Conservation (phyloP, 2,113 vertebrate genomes). For the Choloepus hoffmanni region DNA sequence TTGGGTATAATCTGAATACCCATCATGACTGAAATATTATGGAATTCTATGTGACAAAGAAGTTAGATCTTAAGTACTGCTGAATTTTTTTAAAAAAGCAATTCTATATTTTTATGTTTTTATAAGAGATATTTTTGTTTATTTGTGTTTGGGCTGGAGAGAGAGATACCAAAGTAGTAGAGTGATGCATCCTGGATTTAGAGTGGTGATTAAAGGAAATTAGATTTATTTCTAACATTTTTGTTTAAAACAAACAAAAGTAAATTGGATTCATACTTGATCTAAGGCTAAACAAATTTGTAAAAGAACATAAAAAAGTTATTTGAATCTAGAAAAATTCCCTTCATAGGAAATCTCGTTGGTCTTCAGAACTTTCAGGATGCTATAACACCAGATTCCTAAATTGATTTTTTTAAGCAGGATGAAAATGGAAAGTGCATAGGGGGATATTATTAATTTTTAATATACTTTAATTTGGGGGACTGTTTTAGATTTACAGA, state of each 20-base stretch:
- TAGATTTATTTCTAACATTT: constrained; percentile 2
- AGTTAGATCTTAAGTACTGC: neutral
- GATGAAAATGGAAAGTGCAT: no score
- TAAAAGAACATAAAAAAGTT: constrained; percentile 11
- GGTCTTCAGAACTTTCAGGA: no score
- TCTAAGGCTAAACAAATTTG: neutral
- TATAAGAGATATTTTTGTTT: neutral
- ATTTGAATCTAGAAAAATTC: constrained; percentile 38
- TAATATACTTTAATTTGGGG: no score
- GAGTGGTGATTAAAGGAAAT: neutral
- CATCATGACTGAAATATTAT: neutral
- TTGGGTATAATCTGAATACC: neutral
- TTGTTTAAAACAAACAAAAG: constrained; percentile 29
- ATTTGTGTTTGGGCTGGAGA: neutral
- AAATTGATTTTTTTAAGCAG: no score
- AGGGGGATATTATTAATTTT: no score
- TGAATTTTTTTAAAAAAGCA: neutral
- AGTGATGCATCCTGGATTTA: no score
- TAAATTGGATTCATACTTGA: constrained; percentile 51
- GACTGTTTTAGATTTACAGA: no score
- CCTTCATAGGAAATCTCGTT: neutral
- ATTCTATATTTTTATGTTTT: neutral
- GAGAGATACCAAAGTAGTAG: neutral
- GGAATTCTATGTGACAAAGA: neutral
- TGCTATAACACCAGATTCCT: no score